A percentile compares a stretch with the other conserved stretches of the same genome.
Evolutionary conservation across 2,888 invertebrate species (phyloP).

Genomic region (Ashinkailepas kermadecensis): DNA sequence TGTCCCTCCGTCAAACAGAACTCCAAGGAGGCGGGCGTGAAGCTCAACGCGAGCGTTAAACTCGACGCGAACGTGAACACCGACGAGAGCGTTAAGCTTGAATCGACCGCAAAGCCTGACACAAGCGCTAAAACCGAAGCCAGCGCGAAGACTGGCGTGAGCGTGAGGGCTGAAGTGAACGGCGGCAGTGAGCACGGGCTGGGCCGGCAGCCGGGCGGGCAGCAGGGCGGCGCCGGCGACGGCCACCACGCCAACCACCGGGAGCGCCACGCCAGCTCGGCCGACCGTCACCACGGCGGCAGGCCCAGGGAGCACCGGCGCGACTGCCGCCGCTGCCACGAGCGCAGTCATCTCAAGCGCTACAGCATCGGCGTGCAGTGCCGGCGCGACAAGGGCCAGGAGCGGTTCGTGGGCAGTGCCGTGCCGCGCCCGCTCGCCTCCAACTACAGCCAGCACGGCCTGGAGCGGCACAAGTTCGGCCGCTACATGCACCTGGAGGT

Average conservation of each 20-base stretch:
- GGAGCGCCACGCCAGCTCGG: conserved; percentile 32
- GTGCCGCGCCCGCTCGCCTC: background rate
- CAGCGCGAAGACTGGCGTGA: too few relatives aligned
- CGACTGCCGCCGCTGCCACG: conserved; percentile 31
- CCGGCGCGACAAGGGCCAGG: conserved; percentile 47
- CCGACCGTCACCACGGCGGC: conserved; percentile 34
- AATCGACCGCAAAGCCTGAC: too few relatives aligned
- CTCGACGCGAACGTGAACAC: too few relatives aligned
- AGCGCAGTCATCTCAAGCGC: conserved; percentile 57
- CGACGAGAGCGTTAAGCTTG: too few relatives aligned
- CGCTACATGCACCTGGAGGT: conserved; percentile 79
- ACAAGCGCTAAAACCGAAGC: too few relatives aligned
- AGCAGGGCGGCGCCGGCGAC: conserved; percentile 42
- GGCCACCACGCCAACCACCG: conserved; percentile 42
- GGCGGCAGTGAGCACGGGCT: conserved; percentile 38
- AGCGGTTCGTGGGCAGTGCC: conserved; percentile 28
- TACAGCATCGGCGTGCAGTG: conserved; percentile 67
- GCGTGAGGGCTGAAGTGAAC: conserved; percentile 26
- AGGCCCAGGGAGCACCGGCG: conserved; percentile 30
- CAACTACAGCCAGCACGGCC: conserved; percentile 24
- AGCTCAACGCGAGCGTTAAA: too few relatives aligned
- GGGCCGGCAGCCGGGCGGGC: conserved; percentile 42
- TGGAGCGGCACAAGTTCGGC: conserved; percentile 48
- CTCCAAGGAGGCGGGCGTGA: too few relatives aligned
- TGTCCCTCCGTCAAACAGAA: background rate